Base-by-base conservation (phyloP, 2,113 vertebrate species). In the Perca schrenkii region DNA sequence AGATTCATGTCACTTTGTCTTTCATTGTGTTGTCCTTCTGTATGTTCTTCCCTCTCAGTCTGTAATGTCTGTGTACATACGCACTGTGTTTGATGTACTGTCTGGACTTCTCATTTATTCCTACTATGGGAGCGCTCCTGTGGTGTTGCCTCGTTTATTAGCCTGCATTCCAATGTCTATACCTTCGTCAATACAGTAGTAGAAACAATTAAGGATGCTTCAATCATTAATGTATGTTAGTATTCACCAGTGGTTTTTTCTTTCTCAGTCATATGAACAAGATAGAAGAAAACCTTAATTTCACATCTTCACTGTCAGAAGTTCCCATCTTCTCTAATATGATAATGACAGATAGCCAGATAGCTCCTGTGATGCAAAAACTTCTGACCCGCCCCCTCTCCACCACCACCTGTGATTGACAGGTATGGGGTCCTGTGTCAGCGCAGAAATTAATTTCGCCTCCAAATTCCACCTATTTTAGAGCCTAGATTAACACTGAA, bases 121-220 rank as follows among this genome's bases (percentile, higher is more conserved):
- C 60, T 12, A 28, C 70, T 54, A 31, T 36, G 79, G 61, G 61
- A 64, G 28, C 21, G 50, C 61, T 82, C 31, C 66, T 50, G n/a
- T 74, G 40, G 17, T 56, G 61, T 64, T 73, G 47, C 8, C 43
- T 72, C 34, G 19, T 70, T 75, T 64, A 49, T 52, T 61, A 25
- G 40, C 40, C 21, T 56, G 6, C 34, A 68, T 7, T 19, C 15
- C 36, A 31, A 49, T 60, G 28, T 66, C 64, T 58, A 2, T 40
- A 54, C 34, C 75, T 65, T 60, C 28, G 61, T 54, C 19, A 54
- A 10, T 16, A 25, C 31, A 34, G 31, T 34, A 34, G 11, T 58
- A 57, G 68, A 85, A 47, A 64, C 53, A 81, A 84, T 87, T 85
- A 85, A 88, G 67, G 79, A 83, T 57, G 61, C 66, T 58, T 66